Base-by-base conservation (phyloP, 2,113 vertebrate species). In the Thamnophis sirtalis region DNA sequence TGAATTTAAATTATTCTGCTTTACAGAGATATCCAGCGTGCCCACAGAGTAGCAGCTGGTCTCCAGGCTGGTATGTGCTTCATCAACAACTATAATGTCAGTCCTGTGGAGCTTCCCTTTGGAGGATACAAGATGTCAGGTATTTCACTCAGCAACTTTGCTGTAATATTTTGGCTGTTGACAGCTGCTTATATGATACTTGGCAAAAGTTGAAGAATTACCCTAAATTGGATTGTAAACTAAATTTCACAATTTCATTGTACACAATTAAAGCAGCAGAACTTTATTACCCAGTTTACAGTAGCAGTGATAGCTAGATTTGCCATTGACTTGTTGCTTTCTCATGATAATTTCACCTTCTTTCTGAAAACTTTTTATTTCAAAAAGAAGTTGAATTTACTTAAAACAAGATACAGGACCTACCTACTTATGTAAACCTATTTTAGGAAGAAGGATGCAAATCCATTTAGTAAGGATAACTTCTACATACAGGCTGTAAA, bases 101-200 rank as follows among this genome's bases (percentile, higher is more conserved):
- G 94, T 93, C 98, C 98, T 0, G 93, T 99, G 94, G 98, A 99
- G 91, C 0, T 99, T 93, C 99, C 99, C 0, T 99, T 99, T 0
- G 99, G 99, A 43, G 99, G 99, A 4, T 99, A 98, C 95, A 99
- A 99, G 96, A 98, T 96, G 95, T 99, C 99, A 96, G 99, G 99
- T 99, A 95, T 93, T 97, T n/a, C 86, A 28, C 54, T 43, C 49
- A 49, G 17, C 48, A 53, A 22, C 7, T 87, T 60, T 63, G 56
- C 49, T 38, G 17, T 26, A 54, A 26, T 68, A 48, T 43, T 49
- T 53, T 43, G 54, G 5, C 85, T 86, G 85, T 86, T 88, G 73
- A 38, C 7, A 19, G 19, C 63, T 73, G 4, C 15, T 38, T 21
- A 26, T 4, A 24, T 58, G 48, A 7, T 13, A 91, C 49, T 26